Percentiles rank a stretch among this genome's conserved stretches.
phyloP scores from a whole-genome alignment of 1,140 invertebrate genomes.

The Agrypnia vestita region DNA sequence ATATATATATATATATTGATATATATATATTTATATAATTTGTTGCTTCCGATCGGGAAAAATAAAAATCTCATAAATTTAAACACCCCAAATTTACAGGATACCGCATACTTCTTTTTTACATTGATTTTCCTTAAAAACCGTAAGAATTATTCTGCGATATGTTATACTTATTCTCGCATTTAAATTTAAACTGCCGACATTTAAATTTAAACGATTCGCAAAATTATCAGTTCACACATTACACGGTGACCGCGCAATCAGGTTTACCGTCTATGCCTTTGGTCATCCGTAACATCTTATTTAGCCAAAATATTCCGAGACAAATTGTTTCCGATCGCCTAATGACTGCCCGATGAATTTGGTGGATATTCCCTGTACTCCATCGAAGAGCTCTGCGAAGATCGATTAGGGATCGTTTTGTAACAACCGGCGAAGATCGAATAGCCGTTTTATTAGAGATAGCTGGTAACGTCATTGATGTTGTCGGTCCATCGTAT shows the following conservation, averaged over 20 bases:
- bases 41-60: no score
- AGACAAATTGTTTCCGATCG: conserved; percentile 9
- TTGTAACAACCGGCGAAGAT: no score
- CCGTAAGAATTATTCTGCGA: neutral
- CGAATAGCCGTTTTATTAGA: no score
- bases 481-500: no score
- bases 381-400: neutral
- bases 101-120: neutral
- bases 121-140: neutral
- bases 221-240: neutral
- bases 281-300: conserved; percentile 15
- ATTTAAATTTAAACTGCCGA: neutral
- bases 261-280: neutral
- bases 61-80: no score
- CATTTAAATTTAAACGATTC: no score
- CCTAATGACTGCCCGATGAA: conserved; percentile 4
- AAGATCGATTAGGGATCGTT: neutral
- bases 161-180: neutral
- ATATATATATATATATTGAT: no score
- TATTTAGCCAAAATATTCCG: conserved; percentile 22
- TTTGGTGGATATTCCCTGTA: neutral
- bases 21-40: no score
- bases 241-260: neutral
- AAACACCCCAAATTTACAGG: neutral
- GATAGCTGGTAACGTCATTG: no score